phyloP scores from a whole-genome alignment of 1,140 invertebrate species.

The Lucilia cuprina region DNA sequence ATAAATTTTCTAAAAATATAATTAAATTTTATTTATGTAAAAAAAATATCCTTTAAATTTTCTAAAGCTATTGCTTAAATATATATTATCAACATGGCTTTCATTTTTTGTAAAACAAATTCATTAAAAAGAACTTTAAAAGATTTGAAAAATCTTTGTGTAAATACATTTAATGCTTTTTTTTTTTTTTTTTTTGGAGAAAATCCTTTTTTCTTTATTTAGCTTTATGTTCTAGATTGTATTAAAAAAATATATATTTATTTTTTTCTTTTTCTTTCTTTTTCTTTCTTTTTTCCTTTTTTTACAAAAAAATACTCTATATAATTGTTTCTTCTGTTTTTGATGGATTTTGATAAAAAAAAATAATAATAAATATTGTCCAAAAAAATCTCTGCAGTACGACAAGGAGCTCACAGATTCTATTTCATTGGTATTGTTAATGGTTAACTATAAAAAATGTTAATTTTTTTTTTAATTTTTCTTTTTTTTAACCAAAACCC shows the following conservation, averaged over 20 bases:
- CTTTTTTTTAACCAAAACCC: not conserved
- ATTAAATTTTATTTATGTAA: not conserved
- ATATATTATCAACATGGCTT: not conserved
- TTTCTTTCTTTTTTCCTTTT: constrained; percentile 40
- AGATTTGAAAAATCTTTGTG: not conserved
- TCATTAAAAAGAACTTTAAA: not conserved
- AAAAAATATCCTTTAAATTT: not conserved
- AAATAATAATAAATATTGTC: constrained; percentile 39
- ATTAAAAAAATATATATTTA: not conserved
- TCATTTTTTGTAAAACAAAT: not conserved
- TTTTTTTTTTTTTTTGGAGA: too few relatives aligned
- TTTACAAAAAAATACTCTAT: not conserved
- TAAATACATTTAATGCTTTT: not conserved
- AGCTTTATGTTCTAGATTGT: constrained; percentile 14
- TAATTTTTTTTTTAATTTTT: constrained; percentile 17
- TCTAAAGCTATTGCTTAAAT: not conserved
- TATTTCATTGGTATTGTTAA: constrained; percentile 61
- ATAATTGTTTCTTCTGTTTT: constrained; percentile 42
- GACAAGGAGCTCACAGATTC: constrained; percentile 64
- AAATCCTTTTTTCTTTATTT: not conserved
- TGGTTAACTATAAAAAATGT: constrained; percentile 36
- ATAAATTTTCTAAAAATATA: not conserved
- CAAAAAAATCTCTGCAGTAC: constrained; percentile 56
- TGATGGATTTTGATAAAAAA: constrained; percentile 44
- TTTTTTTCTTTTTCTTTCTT: constrained; percentile 40